Evolutionary conservation across 2,797 vertebrate genomes (phyloP), one percentile per base, ranked within the genome.

Genomic region (Pterois miles): DNA sequence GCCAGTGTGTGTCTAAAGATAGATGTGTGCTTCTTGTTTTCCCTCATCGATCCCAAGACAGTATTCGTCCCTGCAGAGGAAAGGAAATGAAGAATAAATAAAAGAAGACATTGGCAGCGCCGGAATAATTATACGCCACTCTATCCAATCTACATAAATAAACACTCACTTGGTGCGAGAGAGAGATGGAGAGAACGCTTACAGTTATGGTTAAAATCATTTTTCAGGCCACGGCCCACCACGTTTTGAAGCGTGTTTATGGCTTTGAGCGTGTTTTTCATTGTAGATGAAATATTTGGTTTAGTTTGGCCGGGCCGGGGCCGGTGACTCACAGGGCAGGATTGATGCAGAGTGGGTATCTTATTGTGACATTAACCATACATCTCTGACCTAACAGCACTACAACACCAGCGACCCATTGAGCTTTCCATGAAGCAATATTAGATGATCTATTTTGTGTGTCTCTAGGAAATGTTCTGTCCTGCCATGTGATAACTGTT

Each of bases 141-240:
- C 93, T 87, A 84, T 94, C 90, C 94, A 94, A 94, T 95, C 95
- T 93, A 93, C 93, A 95, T 94, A 95, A 96, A 96, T 95, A 96
- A 96, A 95, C 91, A 38, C 53, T 63, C 68, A 65, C 76, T 13
- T 80, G 85, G 86, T 66, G 25, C 71, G 75, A 76, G 84, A 81
- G 79, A 84, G 77, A 36, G 48, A 59, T 72, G 65, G 58, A 63
- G 54, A 57, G 73, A 81, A 25, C 1, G 68, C 89, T 89, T 79
- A 88, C 79, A 78, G 93, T 91, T 93, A 90, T 86, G 93, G 90
- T 93, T 91, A 88, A 93, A 94, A 91, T 93, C 86, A 93, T 94
- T 94, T 93, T 94, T 95, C 94, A 94, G 90, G 74, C 71, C 72
- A 16, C 2, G 52, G 83, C 87, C 91, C 78, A 64, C 84, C 78